A percentile compares a stretch with the other conserved stretches of the same genome.
phyloP scores from a whole-genome alignment of 1,140 invertebrate genomes.

The Drosophila mojavensis region DNA sequence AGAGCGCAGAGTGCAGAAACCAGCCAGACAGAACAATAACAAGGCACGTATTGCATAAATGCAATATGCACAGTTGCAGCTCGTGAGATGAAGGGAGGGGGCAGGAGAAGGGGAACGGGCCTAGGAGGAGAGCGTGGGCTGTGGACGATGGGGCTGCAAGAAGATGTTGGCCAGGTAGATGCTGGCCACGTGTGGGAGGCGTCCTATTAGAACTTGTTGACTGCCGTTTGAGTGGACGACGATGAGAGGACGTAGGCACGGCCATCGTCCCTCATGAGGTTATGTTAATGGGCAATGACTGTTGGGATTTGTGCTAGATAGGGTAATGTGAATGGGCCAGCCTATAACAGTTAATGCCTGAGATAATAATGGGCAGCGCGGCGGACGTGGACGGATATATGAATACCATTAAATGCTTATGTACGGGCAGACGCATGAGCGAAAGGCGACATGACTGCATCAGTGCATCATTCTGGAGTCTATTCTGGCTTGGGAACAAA shows the following conservation, averaged over 20 bases:
- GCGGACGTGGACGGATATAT: neutral
- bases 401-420: neutral
- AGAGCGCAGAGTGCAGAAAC: conserved; percentile 11
- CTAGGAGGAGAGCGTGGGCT: conserved; percentile 50
- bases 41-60: conserved; percentile 80
- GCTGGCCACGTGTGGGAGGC: conserved; percentile 30
- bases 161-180: conserved; percentile 28
- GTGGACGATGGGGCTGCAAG: conserved; percentile 25
- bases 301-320: conserved; percentile 73
- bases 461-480: neutral
- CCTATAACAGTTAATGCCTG: conserved; percentile 49
- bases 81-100: neutral
- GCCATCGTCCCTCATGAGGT: conserved; percentile 50
- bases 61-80: conserved; percentile 60
- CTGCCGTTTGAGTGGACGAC: conserved; percentile 56
- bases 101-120: neutral
- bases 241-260: conserved; percentile 48
- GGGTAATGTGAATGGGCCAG: conserved; percentile 63
- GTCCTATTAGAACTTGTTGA: conserved; percentile 76
- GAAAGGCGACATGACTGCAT: neutral
- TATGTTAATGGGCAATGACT: conserved; percentile 79
- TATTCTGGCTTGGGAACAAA: neutral
- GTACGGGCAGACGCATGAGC: neutral
- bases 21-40: conserved; percentile 71
- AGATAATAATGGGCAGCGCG: conserved; percentile 23